Evolutionary conservation across 2,797 vertebrate species (phyloP).

Genomic region (Acanthis flammea): DNA sequence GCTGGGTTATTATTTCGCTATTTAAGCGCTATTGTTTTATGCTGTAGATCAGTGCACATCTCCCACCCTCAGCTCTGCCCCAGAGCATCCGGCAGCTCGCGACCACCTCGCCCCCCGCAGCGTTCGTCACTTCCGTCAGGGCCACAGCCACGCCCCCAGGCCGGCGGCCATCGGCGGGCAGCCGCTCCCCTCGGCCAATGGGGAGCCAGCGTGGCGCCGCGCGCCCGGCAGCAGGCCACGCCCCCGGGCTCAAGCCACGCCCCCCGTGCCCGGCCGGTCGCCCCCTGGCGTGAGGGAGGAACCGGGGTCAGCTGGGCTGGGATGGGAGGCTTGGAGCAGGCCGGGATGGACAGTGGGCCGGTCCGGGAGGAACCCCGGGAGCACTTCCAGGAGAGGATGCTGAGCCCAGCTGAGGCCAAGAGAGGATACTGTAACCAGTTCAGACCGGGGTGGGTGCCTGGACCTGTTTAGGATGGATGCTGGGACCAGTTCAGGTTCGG

Average conservation of each 20-base stretch:
- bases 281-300: rapidly evolving
- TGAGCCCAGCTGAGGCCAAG: background rate
- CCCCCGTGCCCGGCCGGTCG: rapidly evolving
- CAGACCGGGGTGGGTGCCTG: background rate
- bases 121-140: background rate
- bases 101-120: rapidly evolving
- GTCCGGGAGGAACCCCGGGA: too few species aligned
- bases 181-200: background rate
- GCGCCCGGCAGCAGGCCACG: background rate
- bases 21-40: too few species aligned
- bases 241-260: rapidly evolving
- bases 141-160: rapidly evolving
- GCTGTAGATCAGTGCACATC: rapidly evolving
- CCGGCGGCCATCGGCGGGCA: background rate
- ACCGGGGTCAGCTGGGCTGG: rapidly evolving
- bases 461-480: too few species aligned
- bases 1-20: background rate
- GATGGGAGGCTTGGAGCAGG: background rate
- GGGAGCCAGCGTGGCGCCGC: background rate
- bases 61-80: rapidly evolving
- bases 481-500: background rate
- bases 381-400: background rate
- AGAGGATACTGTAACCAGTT: background rate
- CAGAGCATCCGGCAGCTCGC: background rate
- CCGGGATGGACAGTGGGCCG: background rate